These are phyloP conservation scores for Neoniphon sammara DNA, from an alignment of 2,797 vertebrate species.

Conservation along the genomic window DNA sequence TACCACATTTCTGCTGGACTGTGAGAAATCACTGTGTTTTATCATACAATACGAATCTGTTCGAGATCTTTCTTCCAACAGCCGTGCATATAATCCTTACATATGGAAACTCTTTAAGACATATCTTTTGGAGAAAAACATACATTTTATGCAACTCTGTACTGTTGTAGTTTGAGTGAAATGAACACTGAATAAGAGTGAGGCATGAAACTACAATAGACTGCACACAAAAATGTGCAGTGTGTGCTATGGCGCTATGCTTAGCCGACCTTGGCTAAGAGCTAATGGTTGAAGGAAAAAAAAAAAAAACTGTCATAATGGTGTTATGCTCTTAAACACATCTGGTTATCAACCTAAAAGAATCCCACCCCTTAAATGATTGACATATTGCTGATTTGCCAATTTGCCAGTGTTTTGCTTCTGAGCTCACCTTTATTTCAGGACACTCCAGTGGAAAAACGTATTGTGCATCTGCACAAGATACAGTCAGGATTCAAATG, in stretches of 20 bases:
- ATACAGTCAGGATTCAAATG: slow-evolving; percentile 11
- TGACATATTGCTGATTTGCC: neutral
- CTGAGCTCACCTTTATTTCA: neutral
- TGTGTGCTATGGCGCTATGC: slow-evolving; percentile 9
- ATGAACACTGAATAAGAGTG: too few relatives aligned
- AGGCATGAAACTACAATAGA: too few relatives aligned
- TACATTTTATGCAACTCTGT: too few relatives aligned
- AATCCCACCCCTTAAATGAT: slow-evolving; percentile 9
- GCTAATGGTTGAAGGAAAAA: slow-evolving; percentile 23
- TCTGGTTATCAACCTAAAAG: slow-evolving; percentile 26
- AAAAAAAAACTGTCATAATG: slow-evolving; percentile 30
- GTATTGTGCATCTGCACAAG: neutral
- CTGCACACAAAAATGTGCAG: too few relatives aligned
- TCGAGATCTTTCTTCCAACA: too few relatives aligned
- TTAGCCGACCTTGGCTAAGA: neutral
- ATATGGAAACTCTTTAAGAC: too few relatives aligned
- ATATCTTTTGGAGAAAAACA: too few relatives aligned
- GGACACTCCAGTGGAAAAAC: neutral
- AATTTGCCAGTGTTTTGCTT: slow-evolving; percentile 12
- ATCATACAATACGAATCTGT: too few relatives aligned
- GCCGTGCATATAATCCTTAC: too few relatives aligned
- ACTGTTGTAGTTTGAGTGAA: too few relatives aligned
- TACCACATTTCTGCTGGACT: too few relatives aligned
- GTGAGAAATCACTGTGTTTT: too few relatives aligned
- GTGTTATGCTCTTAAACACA: slow-evolving; percentile 18